Evolutionary conservation across 2,797 vertebrate species (phyloP), one percentile per base, ranked within the genome.

Genomic region (Tarsius wallacei): DNA sequence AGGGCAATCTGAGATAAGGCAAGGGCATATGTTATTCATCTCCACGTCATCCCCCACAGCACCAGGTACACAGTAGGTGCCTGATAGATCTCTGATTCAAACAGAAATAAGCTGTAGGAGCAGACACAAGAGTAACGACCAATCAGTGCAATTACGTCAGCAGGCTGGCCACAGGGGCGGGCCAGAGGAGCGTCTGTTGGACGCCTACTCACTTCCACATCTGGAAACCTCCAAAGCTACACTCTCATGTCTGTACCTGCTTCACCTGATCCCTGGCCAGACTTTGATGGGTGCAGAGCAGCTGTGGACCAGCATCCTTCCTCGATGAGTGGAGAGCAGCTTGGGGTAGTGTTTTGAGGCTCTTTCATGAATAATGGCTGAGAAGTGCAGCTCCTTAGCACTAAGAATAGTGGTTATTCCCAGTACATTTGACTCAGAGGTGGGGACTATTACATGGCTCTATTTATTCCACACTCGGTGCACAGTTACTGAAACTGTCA

Each of bases 401-500:
- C 49, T 71, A 85, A 94, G 96, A 87, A 87, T 21, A 61, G 94
- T 76, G 87, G 91, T 89, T 97, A 49, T 68, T 97, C 90, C 85
- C 33, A 8, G 91, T 68, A 53, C 85, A 74, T 97, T 94, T 93
- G 96, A 93, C 93, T 97, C 2, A 8, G 92, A 92, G 96, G 86
- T 68, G 77, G 78, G 84, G 92, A 84, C 74, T 63, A 59, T 63
- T 92, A 28, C 96, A 61, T 59, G 13, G 82, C 90, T 96, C 85
- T 97, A 88, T 97, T 97, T 97, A 96, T 93, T 93, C 96, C 88
- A 89, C 96, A 77, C 78, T 96, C 49, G 9, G 89, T 80, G 55
- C 2, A 22, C 91, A 89, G 97, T 92, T 93, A 93, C 94, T 78
- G 97, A 97, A 97, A 93, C 97, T 96, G 97, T 94, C 96, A 92